phyloP scores from a whole-genome alignment of 2,113 vertebrate genomes.

The Anas platyrhynchos region DNA sequence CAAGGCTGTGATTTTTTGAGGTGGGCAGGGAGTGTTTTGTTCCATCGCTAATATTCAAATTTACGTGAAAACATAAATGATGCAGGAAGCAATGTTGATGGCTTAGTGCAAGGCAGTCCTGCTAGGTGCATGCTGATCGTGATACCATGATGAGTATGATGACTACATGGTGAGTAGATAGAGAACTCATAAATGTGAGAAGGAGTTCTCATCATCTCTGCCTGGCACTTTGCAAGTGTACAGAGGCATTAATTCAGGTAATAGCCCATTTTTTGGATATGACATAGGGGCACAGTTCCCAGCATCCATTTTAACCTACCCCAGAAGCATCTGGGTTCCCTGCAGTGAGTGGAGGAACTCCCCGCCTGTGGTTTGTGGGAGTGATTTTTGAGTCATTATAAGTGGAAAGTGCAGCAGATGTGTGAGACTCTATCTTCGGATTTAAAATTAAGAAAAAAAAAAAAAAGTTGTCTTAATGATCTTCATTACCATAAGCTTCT shows the following conservation, averaged over 20 bases:
- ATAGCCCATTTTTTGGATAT: background rate
- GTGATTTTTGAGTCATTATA: background rate
- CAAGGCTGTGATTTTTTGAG: background rate
- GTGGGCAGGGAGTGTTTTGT: background rate
- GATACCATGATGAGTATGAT: background rate
- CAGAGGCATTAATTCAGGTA: background rate
- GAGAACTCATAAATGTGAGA: background rate
- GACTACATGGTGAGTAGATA: background rate
- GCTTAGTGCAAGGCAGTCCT: background rate
- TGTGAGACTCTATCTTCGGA: background rate
- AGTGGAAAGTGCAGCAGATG: background rate
- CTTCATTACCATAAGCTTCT: background rate
- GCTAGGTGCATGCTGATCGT: background rate
- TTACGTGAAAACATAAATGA: background rate
- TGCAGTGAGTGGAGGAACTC: background rate
- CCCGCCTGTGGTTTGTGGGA: background rate
- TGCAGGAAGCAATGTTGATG: background rate
- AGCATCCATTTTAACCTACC: background rate
- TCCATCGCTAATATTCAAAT: background rate
- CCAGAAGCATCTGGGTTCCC: background rate
- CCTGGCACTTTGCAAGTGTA: background rate
- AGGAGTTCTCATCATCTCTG: background rate
- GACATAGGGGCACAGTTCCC: background rate
- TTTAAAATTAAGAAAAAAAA: background rate
- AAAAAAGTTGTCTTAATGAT: background rate